phyloP scores from a whole-genome alignment of 1,140 invertebrate genomes.

The Laupala kohalensis region DNA sequence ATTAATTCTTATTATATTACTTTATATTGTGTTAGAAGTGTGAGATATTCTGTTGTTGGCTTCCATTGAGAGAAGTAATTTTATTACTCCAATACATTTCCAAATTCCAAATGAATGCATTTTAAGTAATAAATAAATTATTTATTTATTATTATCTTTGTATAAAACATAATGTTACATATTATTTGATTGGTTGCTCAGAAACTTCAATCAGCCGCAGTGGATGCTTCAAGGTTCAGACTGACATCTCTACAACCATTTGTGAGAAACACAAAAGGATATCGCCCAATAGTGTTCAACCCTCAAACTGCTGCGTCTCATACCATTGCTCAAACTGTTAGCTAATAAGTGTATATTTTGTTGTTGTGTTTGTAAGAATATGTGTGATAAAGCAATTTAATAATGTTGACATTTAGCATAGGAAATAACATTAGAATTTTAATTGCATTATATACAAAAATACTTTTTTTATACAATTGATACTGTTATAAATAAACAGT shows the following conservation, averaged over 20 bases:
- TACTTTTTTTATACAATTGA: neutral
- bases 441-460: neutral
- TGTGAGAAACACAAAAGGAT: neutral
- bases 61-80: no score
- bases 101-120: no score
- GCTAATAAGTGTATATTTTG: neutral
- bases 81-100: no score
- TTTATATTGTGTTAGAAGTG: no score
- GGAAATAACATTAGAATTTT: neutral
- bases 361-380: neutral
- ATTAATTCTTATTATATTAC: no score
- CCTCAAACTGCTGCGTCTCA: neutral
- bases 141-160: neutral
- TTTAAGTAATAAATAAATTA: neutral
- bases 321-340: constrained; percentile 6
- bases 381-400: neutral
- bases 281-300: constrained; percentile 6
- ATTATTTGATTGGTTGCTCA: neutral
- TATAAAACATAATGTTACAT: neutral
- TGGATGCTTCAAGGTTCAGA: neutral
- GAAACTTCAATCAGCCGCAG: neutral
- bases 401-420: neutral
- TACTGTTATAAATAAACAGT: no score
- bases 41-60: no score
- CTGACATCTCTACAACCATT: neutral